phyloP scores from a whole-genome alignment of 2,113 vertebrate genomes.

The Conger conger region DNA sequence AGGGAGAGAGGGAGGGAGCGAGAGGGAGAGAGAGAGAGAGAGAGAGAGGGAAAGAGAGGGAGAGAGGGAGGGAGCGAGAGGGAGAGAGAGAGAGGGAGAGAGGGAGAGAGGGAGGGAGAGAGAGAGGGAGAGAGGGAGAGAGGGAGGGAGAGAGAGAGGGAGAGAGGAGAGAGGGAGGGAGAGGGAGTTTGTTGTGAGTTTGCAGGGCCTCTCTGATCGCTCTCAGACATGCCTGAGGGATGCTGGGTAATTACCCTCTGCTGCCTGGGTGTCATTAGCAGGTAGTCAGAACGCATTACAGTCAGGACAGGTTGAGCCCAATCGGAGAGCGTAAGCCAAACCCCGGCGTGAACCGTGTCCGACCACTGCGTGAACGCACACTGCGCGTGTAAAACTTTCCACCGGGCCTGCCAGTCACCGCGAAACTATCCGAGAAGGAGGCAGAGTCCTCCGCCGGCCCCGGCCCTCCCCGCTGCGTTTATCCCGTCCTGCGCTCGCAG shows the following conservation, averaged over 20 bases:
- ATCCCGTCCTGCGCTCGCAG: neutral
- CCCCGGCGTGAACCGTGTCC: neutral
- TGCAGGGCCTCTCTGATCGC: neutral
- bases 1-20: too few relatives aligned
- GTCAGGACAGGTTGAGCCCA: constrained; percentile 5
- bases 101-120: too few relatives aligned
- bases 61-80: too few relatives aligned
- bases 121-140: too few relatives aligned
- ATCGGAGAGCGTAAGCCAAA: neutral
- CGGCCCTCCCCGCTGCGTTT: neutral
- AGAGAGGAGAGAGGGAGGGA: too few relatives aligned
- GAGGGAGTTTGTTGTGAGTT: constrained; percentile 3
- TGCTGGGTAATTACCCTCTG: constrained; percentile 1
- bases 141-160: too few relatives aligned
- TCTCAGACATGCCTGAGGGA: neutral
- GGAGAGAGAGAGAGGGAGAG: too few relatives aligned
- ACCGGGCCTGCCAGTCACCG: neutral
- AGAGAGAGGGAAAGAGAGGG: too few relatives aligned
- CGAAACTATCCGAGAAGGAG: neutral
- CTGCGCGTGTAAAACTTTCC: neutral
- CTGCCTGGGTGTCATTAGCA: constrained; percentile 7
- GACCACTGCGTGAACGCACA: neutral
- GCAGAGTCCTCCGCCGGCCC: too few relatives aligned
- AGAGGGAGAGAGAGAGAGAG: too few relatives aligned
- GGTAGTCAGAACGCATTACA: constrained; percentile 1